These are phyloP conservation scores for Microtus richardsoni DNA, from an alignment of 2,113 vertebrate genomes.

Conservation along the genomic window DNA sequence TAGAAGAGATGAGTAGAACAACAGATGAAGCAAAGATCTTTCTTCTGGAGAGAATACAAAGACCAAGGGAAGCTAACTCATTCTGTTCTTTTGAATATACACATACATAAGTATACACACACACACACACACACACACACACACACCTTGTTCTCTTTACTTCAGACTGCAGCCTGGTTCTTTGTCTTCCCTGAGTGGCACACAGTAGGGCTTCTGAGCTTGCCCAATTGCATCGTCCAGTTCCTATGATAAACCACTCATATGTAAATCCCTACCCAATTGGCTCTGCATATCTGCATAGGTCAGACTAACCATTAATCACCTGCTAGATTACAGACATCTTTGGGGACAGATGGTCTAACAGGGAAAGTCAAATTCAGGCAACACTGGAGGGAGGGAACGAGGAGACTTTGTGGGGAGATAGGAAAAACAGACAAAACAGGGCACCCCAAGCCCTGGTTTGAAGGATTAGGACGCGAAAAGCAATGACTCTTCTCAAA, in stretches of 20 bases:
- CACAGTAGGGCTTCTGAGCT: background rate
- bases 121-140: too few species aligned
- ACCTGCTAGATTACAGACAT: background rate
- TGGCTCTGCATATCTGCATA: background rate
- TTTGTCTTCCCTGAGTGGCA: background rate
- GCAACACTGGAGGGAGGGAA: too few species aligned
- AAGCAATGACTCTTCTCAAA: background rate
- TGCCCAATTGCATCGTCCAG: background rate
- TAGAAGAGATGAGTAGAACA: background rate
- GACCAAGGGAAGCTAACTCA: background rate
- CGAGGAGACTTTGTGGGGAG: background rate
- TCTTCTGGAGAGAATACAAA: background rate
- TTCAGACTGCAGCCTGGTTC: background rate
- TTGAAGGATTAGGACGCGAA: background rate
- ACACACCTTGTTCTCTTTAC: background rate
- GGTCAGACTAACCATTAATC: background rate
- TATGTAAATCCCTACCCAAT: background rate
- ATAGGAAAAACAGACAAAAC: background rate
- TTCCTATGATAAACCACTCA: background rate
- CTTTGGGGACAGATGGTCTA: background rate
- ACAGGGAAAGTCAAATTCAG: background rate
- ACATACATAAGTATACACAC: too few species aligned
- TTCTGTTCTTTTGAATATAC: background rate
- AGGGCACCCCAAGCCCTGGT: background rate
- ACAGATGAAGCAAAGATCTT: background rate